Evolutionary conservation across 2,797 vertebrate species (phyloP), one percentile per base, ranked within the genome.

Genomic region (Cheirogaleus major): DNA sequence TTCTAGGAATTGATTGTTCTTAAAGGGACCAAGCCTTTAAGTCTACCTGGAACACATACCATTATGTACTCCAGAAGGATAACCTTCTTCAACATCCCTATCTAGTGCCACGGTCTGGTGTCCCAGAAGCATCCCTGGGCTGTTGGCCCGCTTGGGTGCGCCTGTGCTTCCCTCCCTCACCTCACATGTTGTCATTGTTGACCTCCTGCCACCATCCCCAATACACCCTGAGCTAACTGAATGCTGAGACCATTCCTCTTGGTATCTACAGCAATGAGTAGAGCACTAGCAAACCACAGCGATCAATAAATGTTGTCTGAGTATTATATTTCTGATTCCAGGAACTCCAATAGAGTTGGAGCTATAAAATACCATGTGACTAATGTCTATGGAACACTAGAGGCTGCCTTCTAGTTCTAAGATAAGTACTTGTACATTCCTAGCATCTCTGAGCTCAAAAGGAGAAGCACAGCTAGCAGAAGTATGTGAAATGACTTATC

Each of bases 331-430:
- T 88, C 57, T 70, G 38, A 93, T 41, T 48, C 15, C 41, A 93
- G 23, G 38, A 83, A 65, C 32, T 87, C 81, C 20, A 17, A 22
- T 12, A 32, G 67, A 86, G 15, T 3, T 14, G 13, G n/a, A 87
- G 32, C 18, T 88, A 45, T 61, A 48, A 87, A 88, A 76, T 18
- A 32, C 15, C 75, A 32, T 1, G 0, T 61, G 43, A 67, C 76
- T 55, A 1, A 76, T 20, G 45, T 13, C 57, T 89, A 18, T n/a
- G 78, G 95, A 52, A 18, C 50, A 4, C n/a, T 30, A 55, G 18
- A 78, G 15, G 38, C n/a, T 87, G 11, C 27, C 87, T 94, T 95
- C 79, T 48, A 61, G 52, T 72, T 95, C 91, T 59, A 22, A 91
- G 52, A 7, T 59, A 7, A 2, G 17, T 0, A 84, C 18, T 73